Percentiles rank a stretch among this genome's conserved stretches.
phyloP scores from a whole-genome alignment of 2,797 vertebrate genomes.

The Gallirallus australis region DNA sequence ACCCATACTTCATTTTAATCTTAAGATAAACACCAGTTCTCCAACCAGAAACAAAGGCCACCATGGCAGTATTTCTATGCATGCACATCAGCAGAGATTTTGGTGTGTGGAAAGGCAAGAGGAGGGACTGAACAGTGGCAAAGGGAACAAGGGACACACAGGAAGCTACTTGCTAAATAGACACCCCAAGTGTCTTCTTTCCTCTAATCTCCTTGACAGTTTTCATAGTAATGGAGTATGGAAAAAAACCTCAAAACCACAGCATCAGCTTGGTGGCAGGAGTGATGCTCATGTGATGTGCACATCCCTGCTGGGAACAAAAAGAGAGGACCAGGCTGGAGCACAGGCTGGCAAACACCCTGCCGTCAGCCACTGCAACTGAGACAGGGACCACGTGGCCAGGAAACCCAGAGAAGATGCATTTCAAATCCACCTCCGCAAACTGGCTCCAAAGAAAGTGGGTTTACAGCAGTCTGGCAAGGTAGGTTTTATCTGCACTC shows the following conservation, averaged over 20 bases:
- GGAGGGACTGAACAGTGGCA: not conserved
- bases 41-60: not conserved
- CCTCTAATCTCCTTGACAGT: not conserved
- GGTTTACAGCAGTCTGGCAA: not conserved
- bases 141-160: not conserved
- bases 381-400: not conserved
- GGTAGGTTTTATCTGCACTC: not conserved
- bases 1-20: not conserved
- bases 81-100: not conserved
- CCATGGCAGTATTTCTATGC: not conserved
- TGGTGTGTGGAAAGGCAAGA: not conserved
- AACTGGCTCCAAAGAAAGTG: not conserved
- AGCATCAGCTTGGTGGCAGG: not conserved
- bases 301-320: not conserved
- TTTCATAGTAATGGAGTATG: not conserved
- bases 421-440: not conserved
- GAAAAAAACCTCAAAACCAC: not conserved
- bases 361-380: fast-evolving
- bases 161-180: not conserved
- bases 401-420: not conserved
- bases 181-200: not conserved
- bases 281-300: not conserved
- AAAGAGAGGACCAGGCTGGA: not conserved
- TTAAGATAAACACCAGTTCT: not conserved
- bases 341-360: not conserved